Base-by-base conservation (phyloP, 2,113 vertebrate genomes). In the Mustela nigripes region DNA sequence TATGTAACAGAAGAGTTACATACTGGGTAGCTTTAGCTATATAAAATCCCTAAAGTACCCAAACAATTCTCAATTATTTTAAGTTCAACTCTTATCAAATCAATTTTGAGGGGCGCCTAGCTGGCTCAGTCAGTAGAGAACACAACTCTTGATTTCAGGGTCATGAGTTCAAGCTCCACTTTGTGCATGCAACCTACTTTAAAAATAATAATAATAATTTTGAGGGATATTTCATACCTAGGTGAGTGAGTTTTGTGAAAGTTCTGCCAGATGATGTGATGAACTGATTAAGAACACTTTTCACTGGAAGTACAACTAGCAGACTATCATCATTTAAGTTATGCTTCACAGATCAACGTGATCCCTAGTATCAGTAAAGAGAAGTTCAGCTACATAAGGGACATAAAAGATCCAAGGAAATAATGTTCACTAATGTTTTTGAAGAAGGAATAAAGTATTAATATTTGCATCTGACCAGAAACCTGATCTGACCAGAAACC, bases 401-500 rank as follows among this genome's bases (percentile, higher is more conserved):
- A 74, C 31, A 63, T n/a, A 63, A 69, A 95, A 91, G 56, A 94
- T 26, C 36, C 45, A 86, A 11, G 11, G 90, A 95, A 85, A 36
- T 62, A 82, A 60, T 53, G 2, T 79, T 71, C 7, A 88, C 31
- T 93, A 26, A 87, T 24, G 7, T 16, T 74, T 83, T 96, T 60
- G 67, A 85, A 62, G 56, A 84, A 63, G 9, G 14, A 91, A 67
- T 69, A 84, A 84, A 71, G 28, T 50, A 78, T 71, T 36, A 79
- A 73, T 86, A 82, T 63, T 85, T 92, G 50, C 5, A 92, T 76
- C 48, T 76, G 65, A 85, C 24, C 74, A 94, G 31, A 95, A 94
- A 89, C 62, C 67, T n/a, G 19, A 94, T 81, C 39, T 69, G 65
- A 85, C 24, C 80, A 94, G 31, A 96, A 94, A 89, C 69, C 67